phyloP scores from a whole-genome alignment of 2,113 vertebrate species.

The Catharus minimus region DNA sequence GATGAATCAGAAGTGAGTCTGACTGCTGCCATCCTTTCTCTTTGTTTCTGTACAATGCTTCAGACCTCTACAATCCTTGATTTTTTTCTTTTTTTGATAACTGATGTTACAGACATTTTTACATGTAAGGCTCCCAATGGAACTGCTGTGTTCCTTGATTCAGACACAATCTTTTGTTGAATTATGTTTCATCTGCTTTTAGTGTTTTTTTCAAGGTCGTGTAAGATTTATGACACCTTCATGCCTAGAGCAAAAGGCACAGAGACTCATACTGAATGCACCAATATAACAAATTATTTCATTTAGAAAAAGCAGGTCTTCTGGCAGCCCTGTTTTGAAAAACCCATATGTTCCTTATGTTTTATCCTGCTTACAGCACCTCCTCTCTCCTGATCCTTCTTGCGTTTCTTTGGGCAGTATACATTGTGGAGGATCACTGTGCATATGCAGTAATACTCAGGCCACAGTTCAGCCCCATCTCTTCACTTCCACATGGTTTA shows the following conservation, averaged over 20 bases:
- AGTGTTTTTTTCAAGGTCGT: not conserved
- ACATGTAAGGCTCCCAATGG: not conserved
- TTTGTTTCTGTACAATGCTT: not conserved
- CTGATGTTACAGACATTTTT: not conserved
- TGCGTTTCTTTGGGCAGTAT: not conserved
- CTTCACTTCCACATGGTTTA: not conserved
- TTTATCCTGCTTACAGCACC: fast-evolving
- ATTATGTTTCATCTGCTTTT: not conserved
- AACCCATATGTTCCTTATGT: not conserved
- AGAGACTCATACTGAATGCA: not conserved
- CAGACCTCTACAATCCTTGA: not conserved
- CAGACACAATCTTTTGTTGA: not conserved
- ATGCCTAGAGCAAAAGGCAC: not conserved
- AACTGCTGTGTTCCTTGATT: not conserved
- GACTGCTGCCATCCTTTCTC: not conserved
- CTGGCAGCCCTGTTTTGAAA: not conserved
- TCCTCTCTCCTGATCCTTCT: not conserved
- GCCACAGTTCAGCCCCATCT: not conserved
- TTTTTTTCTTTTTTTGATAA: not conserved
- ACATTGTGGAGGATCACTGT: not conserved
- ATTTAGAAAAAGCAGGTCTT: not conserved
- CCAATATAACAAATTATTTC: not conserved
- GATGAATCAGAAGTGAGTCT: not conserved
- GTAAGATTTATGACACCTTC: not conserved
- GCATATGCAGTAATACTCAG: not conserved